A percentile compares a stretch with the other conserved stretches of the same genome.
These are phyloP conservation scores for Astur gentilis DNA, from an alignment of 2,113 vertebrate species.

Conservation along the genomic window DNA sequence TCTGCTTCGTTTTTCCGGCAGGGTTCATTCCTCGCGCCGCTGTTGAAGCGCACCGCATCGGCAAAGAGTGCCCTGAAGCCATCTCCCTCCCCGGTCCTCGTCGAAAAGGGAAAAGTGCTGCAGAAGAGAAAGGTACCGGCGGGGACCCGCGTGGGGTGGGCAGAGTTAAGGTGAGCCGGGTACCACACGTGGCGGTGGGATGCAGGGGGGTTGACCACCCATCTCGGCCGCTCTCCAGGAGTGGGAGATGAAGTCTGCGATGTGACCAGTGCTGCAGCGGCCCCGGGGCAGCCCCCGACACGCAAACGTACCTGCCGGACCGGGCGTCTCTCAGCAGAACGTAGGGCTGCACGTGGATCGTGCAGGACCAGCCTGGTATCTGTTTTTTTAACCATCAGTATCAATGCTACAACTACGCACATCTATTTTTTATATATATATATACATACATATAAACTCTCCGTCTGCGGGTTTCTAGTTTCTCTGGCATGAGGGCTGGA, in stretches of 20 bases:
- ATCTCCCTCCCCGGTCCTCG: constrained; percentile 49
- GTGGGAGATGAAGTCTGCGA: constrained; percentile 78
- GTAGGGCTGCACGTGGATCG: constrained; percentile 62
- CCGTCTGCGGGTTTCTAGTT: not conserved
- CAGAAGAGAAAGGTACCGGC: constrained; percentile 74
- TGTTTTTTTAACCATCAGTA: not conserved
- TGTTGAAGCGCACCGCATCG: constrained; percentile 74
- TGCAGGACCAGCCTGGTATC: constrained; percentile 6
- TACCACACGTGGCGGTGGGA: fast-evolving
- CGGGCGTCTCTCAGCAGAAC: constrained; percentile 11
- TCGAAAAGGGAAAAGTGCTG: constrained; percentile 70
- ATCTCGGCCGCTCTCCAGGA: constrained; percentile 52
- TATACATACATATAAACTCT: not conserved
- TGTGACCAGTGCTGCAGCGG: not conserved
- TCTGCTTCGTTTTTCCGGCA: not conserved
- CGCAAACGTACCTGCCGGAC: not conserved
- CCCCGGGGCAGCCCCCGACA: not conserved
- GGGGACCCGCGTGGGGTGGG: fast-evolving
- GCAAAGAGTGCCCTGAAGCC: constrained; percentile 71
- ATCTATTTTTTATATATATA: not conserved
- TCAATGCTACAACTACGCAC: not conserved
- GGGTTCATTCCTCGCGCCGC: constrained; percentile 74
- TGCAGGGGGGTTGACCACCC: fast-evolving
- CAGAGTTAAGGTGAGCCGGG: fast-evolving
- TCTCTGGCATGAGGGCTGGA: too few relatives aligned